Evolutionary conservation across 1,140 invertebrate genomes (phyloP), one percentile per base, ranked within the genome.

Genomic region (Scaptomyza graminum): DNA sequence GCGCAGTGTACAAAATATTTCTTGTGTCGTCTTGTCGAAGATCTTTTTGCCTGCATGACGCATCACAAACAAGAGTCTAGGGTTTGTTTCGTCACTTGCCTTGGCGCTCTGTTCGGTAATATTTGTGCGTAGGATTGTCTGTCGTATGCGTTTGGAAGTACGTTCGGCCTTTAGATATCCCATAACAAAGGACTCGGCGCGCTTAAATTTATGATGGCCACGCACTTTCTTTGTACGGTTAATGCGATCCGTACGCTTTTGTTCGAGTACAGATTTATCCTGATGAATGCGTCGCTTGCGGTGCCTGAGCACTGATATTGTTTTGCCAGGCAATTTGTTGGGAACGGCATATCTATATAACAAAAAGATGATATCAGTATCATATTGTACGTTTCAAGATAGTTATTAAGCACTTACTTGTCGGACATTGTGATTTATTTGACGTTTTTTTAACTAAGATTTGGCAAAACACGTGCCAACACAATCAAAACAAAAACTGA

Each of bases 281-380:
- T 91, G 80, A 11, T 74, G 63, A 37, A 92, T 90, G 2, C 91
- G 77, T n/a, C 84, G 70, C 61, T 90, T 91, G 18, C 91, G 90
- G 55, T 92, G 91, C 56, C 81, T 83, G 1, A 92, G 68, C 39
- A 92, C 84, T 5, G 89, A 89, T 3, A 92, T 76, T 39, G 91
- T 92, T 74, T 92, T 92, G 22, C 91, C 90, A 25, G 91, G 91
- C 22, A 92, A 63, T 77, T 92, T 92, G 52, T 92, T 92, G 12
- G 91, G 87, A 6, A 92, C 90, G 0, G 91, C 91, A 49, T 91
- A 92, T 85, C 90, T 92, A 13, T 7, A 0, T 11, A 13, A 0
- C 1, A 5, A 31, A 56, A 44, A n/a, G 25, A 22, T 28, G 7
- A 7, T 0, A 0, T 11, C 18, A 13, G 2, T 0, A 25, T 34